phyloP scores from a whole-genome alignment of 2,888 invertebrate genomes.

The Pharmacophagus antenor region DNA sequence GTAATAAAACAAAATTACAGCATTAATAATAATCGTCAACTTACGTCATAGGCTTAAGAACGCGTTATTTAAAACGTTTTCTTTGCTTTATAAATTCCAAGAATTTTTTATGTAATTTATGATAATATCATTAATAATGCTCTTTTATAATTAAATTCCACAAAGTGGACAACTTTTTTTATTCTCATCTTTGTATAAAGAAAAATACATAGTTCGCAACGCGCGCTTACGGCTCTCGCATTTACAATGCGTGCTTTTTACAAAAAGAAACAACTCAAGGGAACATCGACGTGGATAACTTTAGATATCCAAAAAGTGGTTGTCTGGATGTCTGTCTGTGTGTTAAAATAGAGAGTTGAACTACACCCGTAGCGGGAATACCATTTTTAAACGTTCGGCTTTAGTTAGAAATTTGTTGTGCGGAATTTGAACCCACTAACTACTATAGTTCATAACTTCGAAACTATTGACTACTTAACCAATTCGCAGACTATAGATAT shows the following conservation, averaged over 20 bases:
- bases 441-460: neutral
- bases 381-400: constrained; percentile 6
- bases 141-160: neutral
- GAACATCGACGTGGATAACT: constrained; percentile 27
- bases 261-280: constrained; percentile 30
- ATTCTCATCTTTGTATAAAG: neutral
- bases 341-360: constrained; percentile 29
- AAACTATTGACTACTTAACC: neutral
- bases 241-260: constrained; percentile 11
- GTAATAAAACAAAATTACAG: too few relatives aligned
- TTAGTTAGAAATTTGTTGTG: constrained; percentile 10
- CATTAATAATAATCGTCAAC: neutral
- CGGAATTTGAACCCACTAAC: neutral
- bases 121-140: neutral
- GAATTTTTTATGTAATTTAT: neutral
- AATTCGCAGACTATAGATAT: neutral
- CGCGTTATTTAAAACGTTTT: neutral
- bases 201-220: neutral
- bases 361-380: constrained; percentile 7
- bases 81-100: neutral
- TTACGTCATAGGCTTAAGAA: too few relatives aligned
- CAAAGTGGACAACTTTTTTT: neutral
- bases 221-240: constrained; percentile 15
- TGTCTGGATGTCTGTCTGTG: constrained; percentile 28
- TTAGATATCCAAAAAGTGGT: constrained; percentile 30